Evolutionary conservation across 2,888 invertebrate genomes (phyloP).

Genomic region (Drosophila lutescens): DNA sequence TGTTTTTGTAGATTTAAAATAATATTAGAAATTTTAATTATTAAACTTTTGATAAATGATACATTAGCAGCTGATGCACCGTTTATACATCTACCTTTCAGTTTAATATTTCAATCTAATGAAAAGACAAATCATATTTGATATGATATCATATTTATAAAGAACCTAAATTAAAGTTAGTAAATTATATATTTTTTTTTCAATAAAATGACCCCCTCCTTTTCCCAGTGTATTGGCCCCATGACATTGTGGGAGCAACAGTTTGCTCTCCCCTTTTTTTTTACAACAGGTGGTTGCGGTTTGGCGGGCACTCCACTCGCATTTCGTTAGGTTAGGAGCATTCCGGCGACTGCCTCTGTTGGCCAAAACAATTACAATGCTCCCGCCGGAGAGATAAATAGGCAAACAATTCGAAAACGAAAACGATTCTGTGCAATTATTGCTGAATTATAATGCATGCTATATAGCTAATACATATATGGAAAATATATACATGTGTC

Average conservation of each 20-base stretch:
- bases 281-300: conserved; percentile 46
- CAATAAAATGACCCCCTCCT: background rate
- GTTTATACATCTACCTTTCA: too few relatives aligned
- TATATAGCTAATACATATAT: background rate
- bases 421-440: conserved; percentile 41
- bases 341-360: conserved; percentile 4
- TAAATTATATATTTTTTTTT: too few relatives aligned
- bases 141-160: too few relatives aligned
- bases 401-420: conserved; percentile 22
- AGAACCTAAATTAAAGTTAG: too few relatives aligned
- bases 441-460: conserved; percentile 1
- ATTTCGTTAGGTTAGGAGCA: conserved; percentile 3
- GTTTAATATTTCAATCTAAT: too few relatives aligned
- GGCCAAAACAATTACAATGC: conserved; percentile 21
- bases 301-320: conserved; percentile 6
- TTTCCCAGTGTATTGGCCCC: background rate
- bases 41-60: too few relatives aligned
- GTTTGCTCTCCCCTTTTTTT: conserved; percentile 10
- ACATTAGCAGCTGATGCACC: too few relatives aligned
- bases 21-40: too few relatives aligned
- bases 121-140: too few relatives aligned
- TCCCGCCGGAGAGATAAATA: conserved; percentile 21
- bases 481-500: background rate
- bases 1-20: too few relatives aligned
- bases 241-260: conserved; percentile 7